These are phyloP conservation scores for Heterochromis multidens DNA, from an alignment of 2,113 vertebrate genomes.

Conservation along the genomic window DNA sequence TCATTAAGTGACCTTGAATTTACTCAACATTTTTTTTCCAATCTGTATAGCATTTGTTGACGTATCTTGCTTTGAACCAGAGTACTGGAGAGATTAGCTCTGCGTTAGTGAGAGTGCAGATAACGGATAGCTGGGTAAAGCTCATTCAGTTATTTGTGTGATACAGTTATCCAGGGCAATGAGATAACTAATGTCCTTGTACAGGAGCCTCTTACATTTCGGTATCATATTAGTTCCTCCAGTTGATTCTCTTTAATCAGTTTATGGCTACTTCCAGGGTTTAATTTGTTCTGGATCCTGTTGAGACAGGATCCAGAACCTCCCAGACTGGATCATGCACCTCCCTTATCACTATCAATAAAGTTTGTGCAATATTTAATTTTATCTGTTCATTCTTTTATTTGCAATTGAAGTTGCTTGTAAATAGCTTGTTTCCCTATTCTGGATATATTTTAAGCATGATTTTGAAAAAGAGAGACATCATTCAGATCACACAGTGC, in stretches of 20 bases:
- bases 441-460: neutral
- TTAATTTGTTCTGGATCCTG: neutral
- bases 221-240: conserved; percentile 22
- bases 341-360: neutral
- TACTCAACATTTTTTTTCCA: neutral
- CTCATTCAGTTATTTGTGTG: conserved; percentile 13
- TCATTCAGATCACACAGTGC: neutral
- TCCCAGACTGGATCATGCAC: neutral
- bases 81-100: neutral
- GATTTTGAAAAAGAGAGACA: neutral
- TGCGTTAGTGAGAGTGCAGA: neutral
- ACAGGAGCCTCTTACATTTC: conserved; percentile 14
- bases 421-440: neutral
- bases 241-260: conserved; percentile 24
- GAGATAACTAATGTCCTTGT: conserved; percentile 17
- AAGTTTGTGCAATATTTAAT: neutral
- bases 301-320: neutral
- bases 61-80: neutral
- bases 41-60: neutral
- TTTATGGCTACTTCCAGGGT: neutral
- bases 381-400: neutral
- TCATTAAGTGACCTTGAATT: neutral
- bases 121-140: neutral
- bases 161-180: neutral
- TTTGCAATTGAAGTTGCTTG: neutral